phyloP scores from a whole-genome alignment of 2,888 invertebrate species.

The Protonemura montana region DNA sequence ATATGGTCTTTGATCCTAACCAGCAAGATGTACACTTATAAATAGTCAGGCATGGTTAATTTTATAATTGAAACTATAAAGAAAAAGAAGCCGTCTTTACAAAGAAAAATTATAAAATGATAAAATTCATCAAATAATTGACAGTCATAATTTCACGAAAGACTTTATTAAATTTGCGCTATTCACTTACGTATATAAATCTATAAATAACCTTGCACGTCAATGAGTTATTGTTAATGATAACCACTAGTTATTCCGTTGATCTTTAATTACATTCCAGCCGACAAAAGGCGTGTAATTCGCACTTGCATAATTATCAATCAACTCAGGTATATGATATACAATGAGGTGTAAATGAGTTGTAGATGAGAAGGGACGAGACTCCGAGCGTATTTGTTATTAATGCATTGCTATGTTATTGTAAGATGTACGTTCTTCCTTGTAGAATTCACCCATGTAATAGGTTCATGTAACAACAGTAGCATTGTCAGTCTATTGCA shows the following conservation, averaged over 20 bases:
- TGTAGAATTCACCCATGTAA: conserved; percentile 16
- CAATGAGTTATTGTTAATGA: conserved; percentile 3
- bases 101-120: too few species aligned
- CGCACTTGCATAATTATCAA: conserved; percentile 7
- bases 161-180: background rate
- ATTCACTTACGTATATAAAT: background rate
- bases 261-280: conserved; percentile 1
- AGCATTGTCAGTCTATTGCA: conserved; percentile 35
- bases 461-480: conserved; percentile 23
- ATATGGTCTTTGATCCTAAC: too few species aligned
- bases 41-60: too few species aligned
- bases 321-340: background rate
- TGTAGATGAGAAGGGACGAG: background rate
- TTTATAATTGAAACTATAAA: too few species aligned
- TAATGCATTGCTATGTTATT: background rate
- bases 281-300: background rate
- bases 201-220: background rate
- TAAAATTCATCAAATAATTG: too few species aligned
- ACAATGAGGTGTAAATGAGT: background rate
- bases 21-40: too few species aligned
- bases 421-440: conserved; percentile 7
- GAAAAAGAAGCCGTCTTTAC: too few species aligned
- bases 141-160: too few species aligned
- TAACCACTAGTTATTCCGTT: conserved; percentile 1
- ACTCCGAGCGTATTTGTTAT: background rate